Evolutionary conservation across 92 coral and sea anemone species (phyloP), one percentile per base, ranked within the genome.

Genomic region (Bergia sp.): DNA sequence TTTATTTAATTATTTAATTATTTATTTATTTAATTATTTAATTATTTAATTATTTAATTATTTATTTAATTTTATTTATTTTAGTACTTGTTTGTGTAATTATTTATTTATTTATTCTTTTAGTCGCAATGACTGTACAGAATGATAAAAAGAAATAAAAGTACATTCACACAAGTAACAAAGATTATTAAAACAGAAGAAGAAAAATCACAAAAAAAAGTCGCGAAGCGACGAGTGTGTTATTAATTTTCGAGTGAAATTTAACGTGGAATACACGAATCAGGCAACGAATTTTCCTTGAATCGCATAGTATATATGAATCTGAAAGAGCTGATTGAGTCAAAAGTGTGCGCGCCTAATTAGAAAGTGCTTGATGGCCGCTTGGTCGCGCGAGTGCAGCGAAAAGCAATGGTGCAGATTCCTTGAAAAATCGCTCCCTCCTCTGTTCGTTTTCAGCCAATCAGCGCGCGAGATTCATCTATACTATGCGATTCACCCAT

Each of bases 301-400:
- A n/a, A n/a, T n/a, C n/a, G n/a, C n/a, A n/a, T n/a, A n/a, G n/a
- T n/a, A 61, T 61, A 61, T 61, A 61, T 61, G 69, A 61, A 61
- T 61, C 69, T 61, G 69, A 61, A 61, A 61, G 69, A 61, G 69
- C 69, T 61, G 69, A 61, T 61, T 61, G 69, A 61, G 69, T 61
- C 69, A 61, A 61, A 61, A 61, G 69, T 61, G 69, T 61, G 69
- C 69, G 69, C 69, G 69, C 69, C 69, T 61, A 61, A 61, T 61
- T 61, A 61, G 69, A 61, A 61, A 61, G 69, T 61, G 69, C 69
- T 61, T 61, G 69, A 61, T 61, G 69, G 69, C 69, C 69, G 69
- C 69, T 61, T 61, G 69, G 69, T 61, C 69, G 69, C 69, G 69
- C 69, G 69, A 61, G 69, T 61, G 69, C 69, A 61, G 69, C 69